Evolutionary conservation across 1,140 invertebrate genomes (phyloP), one percentile per base, ranked within the genome.

Genomic region (Colletes latitarsis): DNA sequence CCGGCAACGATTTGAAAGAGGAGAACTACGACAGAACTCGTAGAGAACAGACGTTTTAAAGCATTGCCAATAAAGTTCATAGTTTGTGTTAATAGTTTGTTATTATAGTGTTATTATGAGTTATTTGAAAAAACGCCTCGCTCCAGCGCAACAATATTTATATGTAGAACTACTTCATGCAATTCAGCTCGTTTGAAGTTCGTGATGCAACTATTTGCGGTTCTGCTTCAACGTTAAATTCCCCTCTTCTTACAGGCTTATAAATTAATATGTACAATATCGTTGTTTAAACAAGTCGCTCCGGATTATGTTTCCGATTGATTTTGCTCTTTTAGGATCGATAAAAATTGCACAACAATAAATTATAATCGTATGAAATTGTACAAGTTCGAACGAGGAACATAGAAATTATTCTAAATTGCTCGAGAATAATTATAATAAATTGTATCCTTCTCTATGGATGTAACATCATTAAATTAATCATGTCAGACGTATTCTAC

Each of bases 161-260:
- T 67, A 67, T 67, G 5, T 70, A 70, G 66, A 69, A 52, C 8
- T 15, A 52, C 14, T 52, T 52, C 68, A n/a, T 77, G 15, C 30
- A 70, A 69, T 77, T 68, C 21, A 52, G 8, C 43, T 14, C 21
- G 10, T 68, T 3, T 12, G 46, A 15, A 15, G 19, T 52, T 5
- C n/a, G 5, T 15, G 2, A 14, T 8, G 6, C 4, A n/a, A n/a
- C 12, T 10, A 1, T 17, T 30, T 30, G 70, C 5, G 4, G 3
- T 0, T 1, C 8, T n/a, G 21, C 3, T 17, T 63, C 41, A 55
- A n/a, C 43, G 43, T 46, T 0, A 60, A 17, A 55, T n/a, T 8
- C 14, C 6, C 14, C 5, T 74, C 15, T 5, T 2, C 53, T 63
- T 30, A 4, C 15, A 46, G 9, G 17, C 6, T 63, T 52, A 74